Evolutionary conservation across 2,113 vertebrate genomes (phyloP), one percentile per base, ranked within the genome.

Genomic region (Lepisosteus oculatus): DNA sequence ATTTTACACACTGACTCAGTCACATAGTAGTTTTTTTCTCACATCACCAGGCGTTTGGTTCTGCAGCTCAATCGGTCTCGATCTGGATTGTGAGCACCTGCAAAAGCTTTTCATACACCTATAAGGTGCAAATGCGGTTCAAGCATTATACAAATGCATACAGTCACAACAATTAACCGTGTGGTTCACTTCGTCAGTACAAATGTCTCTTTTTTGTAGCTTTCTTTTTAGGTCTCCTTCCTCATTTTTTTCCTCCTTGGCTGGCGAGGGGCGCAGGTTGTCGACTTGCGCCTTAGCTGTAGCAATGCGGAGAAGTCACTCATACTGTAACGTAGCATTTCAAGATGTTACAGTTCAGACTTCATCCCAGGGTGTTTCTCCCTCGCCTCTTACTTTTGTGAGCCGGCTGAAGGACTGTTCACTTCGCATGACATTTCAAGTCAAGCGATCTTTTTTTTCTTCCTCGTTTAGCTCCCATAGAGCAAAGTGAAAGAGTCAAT

Each of bases 21-120:
- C 69, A 80, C 74, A 88, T 88, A 83, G 85, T 84, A 81, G 80
- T 83, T 79, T 79, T 72, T 74, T 41, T 64, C 61, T 68, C 74
- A 80, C 79, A 51, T 6, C 47, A 51, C 69, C 76, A 64, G 67
- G 67, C 81, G 61, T 70, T 54, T 42, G 3, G 64, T 56, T 47
- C 54, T n/a, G 67, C 66, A 77, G 77, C 68, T 62, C 80, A 83
- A 85, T 77, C 43, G 55, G 75, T 80, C 76, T 79, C 73, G 47
- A 51, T 11, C 43, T 15, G 54, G 9, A 51, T 61, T 76, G 65
- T 67, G 69, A 66, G 71, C 79, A 67, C 56, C 75, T 73, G 15
- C 65, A 74, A 62, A 51, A 65, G 64, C 64, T 59, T 29, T 29
- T 14, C 44, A 4, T 59, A 67, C 83, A 79, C 72, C 74, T 79